phyloP scores from a whole-genome alignment of 2,797 vertebrate genomes.

The Crax fasciolata region DNA sequence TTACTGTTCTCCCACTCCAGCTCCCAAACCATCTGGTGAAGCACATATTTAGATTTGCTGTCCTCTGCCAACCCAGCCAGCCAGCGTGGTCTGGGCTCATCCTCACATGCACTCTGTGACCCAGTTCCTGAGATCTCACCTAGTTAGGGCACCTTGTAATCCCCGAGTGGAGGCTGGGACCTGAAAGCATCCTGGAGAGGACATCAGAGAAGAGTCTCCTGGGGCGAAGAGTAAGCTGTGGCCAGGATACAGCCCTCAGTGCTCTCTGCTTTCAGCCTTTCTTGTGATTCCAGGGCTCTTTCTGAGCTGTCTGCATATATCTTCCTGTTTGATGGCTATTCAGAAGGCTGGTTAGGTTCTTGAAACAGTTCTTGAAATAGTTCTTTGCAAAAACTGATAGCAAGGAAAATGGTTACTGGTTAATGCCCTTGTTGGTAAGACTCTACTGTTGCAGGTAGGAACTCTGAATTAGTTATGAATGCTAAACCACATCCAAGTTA shows the following conservation, averaged over 20 bases:
- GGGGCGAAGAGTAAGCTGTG: not conserved
- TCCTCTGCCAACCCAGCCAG: not conserved
- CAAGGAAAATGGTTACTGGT: not conserved
- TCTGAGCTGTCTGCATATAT: not conserved
- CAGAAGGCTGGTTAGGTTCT: not conserved
- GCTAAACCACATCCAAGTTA: not conserved
- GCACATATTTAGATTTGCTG: not conserved
- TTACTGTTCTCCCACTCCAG: not conserved
- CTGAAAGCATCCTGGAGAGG: not conserved
- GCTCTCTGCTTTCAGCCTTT: not conserved
- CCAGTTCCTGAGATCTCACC: not conserved
- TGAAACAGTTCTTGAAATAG: not conserved
- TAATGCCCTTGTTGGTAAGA: not conserved
- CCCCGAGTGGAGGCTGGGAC: not conserved
- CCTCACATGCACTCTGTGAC: not conserved
- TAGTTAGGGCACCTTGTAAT: not conserved
- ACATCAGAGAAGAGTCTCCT: not conserved
- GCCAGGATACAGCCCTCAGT: fast-evolving
- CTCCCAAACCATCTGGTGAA: not conserved
- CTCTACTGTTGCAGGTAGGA: not conserved
- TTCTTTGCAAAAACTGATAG: not conserved
- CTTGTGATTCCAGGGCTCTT: not conserved
- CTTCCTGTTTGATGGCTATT: not conserved
- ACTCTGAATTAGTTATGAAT: not conserved
- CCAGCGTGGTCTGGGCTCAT: not conserved